Base-by-base conservation (phyloP, 2,797 vertebrate genomes). In the Lophius americanus region DNA sequence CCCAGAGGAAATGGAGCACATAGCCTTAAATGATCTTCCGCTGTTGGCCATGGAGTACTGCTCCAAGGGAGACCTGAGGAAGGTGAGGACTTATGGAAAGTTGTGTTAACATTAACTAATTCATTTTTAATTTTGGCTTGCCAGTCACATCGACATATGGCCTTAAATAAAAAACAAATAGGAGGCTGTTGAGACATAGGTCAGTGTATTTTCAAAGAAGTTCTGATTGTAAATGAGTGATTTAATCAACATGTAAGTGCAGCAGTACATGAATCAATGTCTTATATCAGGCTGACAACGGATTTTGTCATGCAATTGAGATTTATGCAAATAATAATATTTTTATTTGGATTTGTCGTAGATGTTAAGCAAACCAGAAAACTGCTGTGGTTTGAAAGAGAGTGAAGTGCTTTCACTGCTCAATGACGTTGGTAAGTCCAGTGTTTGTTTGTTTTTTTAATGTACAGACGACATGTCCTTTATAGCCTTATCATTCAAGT, bases 11-110 rank as follows among this genome's bases (percentile, higher is more conserved):
- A 92, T 99, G 88, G 91, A 90, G 55, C 88, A 91, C 71, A 94
- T 98, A 63, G 91, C 93, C 56, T 93, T 99, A 73, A 98, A 99
- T 0, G 95, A 96, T 9, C 96, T 99, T 65, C 98, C 98, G 13
- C 95, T 98, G 59, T 89, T 99, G 83, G 97, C 96, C 61, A 99
- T 99, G 98, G 97, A 99, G 83, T 99, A 97, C 75, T 99, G 98
- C 86, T 97, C 96, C 32, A 95, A 92, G 60, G 98, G 98, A 64
- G 98, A 99, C 88, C 94, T 99, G 66, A 93, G 97, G 68, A 99
- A 98, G 95, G 98, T 98, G 60, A 85, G 4, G 0, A 0, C 32
- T 39, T 2, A 8, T 13, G 7, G 23, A 32, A 10, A 37, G 5
- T 7, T 23, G 7, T 6, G 11, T 5, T 44, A 8, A n/a, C 13